Base-by-base conservation (phyloP, 1,140 invertebrate species). In the Ostrea denselamellosa region DNA sequence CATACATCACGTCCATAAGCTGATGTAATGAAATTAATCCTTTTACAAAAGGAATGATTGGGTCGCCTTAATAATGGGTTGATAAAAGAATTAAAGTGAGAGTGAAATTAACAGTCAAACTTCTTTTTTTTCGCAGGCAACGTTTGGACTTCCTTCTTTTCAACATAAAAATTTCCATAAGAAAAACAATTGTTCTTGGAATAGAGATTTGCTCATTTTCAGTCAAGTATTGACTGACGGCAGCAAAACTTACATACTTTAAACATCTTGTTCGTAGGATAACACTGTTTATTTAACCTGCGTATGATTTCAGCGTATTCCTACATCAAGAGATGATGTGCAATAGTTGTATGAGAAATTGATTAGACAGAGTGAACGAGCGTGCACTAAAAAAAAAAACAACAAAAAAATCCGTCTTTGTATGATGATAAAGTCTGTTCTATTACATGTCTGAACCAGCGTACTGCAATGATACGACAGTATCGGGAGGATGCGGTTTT, bases 1-100 rank as follows among this genome's bases (percentile, higher is more conserved):
- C 68, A 71, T 71, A 71, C 68, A 71, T 71, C 68, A 71, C 68
- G 25, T 22, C 8, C 25, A 22, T 71, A 71, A 71, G 22, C 68
- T 25, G 68, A 34, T 71, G 68, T 71, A 71, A 71, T 71, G 68
- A 71, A 71, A 71, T 71, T 71, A 71, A 71, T 71, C 68, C 68
- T 28, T 71, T 71, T 25, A 71, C 68, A 71, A 71, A 71, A 71
- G 68, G 25, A 71, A 8, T 1, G 68, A 71, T 9, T 28, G 25
- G 68, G 28, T 34, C 28, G 14, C 25, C 19, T 34, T 25, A 28
- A 71, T 71, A 28, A 62, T 62, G 28, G 28, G 2, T 14, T 34
- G 28, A 25, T 28, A 71, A 8, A 10, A 71, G 68, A 34, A 44
- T 44, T 44, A 44, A 62, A 62, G 10, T 14, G 5, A 34, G 28